A percentile compares a stretch with the other conserved stretches of the same genome.
Evolutionary conservation across 1,140 invertebrate genomes (phyloP).

Genomic region (Drosophila sp.): DNA sequence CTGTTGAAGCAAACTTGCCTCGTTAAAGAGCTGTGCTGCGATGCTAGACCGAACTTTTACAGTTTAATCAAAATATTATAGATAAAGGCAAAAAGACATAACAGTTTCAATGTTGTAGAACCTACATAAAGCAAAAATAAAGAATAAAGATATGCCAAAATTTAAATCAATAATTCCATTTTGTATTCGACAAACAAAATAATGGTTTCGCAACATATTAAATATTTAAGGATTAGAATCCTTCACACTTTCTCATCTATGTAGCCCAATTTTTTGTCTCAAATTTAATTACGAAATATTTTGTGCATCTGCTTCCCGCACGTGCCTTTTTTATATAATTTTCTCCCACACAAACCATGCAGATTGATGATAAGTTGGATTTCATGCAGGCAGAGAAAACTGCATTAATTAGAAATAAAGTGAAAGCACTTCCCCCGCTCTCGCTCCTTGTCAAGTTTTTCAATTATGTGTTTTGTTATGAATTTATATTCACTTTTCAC

Average conservation of each 20-base stretch:
- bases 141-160: too few species aligned
- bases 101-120: too few species aligned
- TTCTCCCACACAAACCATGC: background rate
- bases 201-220: too few species aligned
- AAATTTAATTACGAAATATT: background rate
- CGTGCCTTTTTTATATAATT: background rate
- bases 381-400: conserved; percentile 3
- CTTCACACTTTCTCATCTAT: background rate
- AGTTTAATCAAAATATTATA: too few species aligned
- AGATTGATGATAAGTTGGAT: background rate
- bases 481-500: conserved; percentile 35
- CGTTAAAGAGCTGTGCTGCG: too few species aligned
- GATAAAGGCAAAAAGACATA: too few species aligned
- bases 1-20: too few species aligned
- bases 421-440: conserved; percentile 1
- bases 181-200: too few species aligned
- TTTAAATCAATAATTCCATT: too few species aligned
- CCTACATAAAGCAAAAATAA: too few species aligned
- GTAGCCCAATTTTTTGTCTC: background rate
- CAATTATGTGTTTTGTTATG: conserved; percentile 32
- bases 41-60: too few species aligned
- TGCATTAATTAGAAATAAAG: conserved; percentile 32
- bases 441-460: conserved; percentile 33
- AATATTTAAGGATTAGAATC: too few species aligned
- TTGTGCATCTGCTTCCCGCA: background rate